Base-by-base conservation (phyloP, 64 coral and sea anemone genomes). In the Stichodactyla helianthus region DNA sequence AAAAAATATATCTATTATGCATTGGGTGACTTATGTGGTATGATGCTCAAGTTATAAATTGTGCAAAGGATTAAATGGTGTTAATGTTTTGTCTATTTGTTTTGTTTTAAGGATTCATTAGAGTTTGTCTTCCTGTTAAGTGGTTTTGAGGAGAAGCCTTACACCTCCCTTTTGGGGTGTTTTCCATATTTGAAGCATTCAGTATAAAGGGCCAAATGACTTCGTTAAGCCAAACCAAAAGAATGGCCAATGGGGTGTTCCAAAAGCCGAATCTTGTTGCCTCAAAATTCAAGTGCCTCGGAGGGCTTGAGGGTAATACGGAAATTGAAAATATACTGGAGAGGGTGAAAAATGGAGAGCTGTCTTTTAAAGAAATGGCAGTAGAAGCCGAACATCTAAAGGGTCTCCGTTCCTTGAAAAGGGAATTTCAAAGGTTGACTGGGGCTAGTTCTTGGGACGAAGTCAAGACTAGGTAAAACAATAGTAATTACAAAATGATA, bases 201-300 rank as follows among this genome's bases (percentile, higher is more conserved):
- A 58, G 54, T 11, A 19, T 83, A 13, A 56, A 57, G 53, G 82
- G 82, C 19, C 82, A 83, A 4, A 57, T 57, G 54, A 58, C 59
- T 51, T 58, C 82, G 20, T 20, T 25, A 13, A 83, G 28, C 10
- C 20, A 57, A 12, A 25, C 59, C 10, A 83, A 83, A 11, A 83
- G 1, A 58, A 12, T 83, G 13, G 54, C 82, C 53, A 51, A 16
- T 52, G 50, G 27, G 10, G 4, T 22, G 15, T 57, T 23, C 54
- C 7, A 58, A 58, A 18, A 57, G 59, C 35, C 54, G n/a, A 83
- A 53, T 20, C 20, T 83, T 57, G 82, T 8, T 12, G 82, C 59
- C 15, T 83, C 82, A 57, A 83, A 83, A 58, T 83, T 83, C 59
- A 83, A 83, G 59, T 83, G 82, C 54, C 53, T 56, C 27, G 54